phyloP scores from a whole-genome alignment of 1,140 invertebrate species.

The Bombus consobrinus region DNA sequence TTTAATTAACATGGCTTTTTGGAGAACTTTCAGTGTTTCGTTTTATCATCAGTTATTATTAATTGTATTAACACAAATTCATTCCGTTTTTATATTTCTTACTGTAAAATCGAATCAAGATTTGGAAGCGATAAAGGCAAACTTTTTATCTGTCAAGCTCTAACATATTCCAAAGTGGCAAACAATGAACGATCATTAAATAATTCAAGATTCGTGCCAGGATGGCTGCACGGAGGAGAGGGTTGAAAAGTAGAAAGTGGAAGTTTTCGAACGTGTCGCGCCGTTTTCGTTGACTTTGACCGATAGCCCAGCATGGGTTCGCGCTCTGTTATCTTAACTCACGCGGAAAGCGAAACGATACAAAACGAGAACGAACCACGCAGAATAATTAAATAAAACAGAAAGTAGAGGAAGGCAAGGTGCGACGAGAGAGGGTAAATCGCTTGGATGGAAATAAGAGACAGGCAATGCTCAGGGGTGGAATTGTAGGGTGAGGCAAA shows the following conservation, averaged over 20 bases:
- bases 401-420: not conserved
- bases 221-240: not conserved
- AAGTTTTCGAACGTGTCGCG: too few relatives aligned
- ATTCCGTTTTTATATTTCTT: too few relatives aligned
- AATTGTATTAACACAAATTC: too few relatives aligned
- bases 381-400: not conserved
- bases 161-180: too few relatives aligned
- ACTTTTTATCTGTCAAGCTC: too few relatives aligned
- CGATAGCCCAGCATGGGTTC: conserved; percentile 68
- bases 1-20: too few relatives aligned
- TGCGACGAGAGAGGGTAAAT: conserved; percentile 14
- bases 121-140: too few relatives aligned
- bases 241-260: conserved; percentile 33
- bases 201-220: not conserved
- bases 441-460: conserved; percentile 1
- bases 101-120: too few relatives aligned
- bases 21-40: too few relatives aligned
- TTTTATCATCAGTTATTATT: too few relatives aligned
- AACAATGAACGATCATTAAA: too few relatives aligned
- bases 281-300: conserved; percentile 73
- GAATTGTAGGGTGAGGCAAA: conserved; percentile 23
- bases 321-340: conserved; percentile 71
- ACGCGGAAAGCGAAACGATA: conserved; percentile 59
- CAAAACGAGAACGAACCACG: conserved; percentile 18
- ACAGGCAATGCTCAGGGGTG: not conserved